Evolutionary conservation across 1,140 invertebrate species (phyloP), one percentile per base, ranked within the genome.

Genomic region (Drosophila varians): DNA sequence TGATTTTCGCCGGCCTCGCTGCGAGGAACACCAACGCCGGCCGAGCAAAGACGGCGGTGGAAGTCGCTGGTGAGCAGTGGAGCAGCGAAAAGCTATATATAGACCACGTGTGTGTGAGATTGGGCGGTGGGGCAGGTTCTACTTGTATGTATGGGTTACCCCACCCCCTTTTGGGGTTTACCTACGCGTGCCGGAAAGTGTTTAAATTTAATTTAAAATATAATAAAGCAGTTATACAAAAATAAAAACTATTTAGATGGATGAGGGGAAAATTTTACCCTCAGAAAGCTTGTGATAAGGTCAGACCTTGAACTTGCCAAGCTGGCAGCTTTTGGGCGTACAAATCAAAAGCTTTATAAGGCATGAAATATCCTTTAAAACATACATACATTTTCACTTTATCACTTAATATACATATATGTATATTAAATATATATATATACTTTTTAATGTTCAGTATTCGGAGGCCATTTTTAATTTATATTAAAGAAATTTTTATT

Each of bases 31-130:
- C 79, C 79, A 84, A 7, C 54, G 68, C 49, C 54, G 28, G 12
- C 23, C 49, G 19, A 60, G 43, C 62, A 45, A 21, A 61, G 25
- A 40, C 62, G 40, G 21, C 31, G 12, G 18, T 51, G 48, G 61
- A 69, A 64, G 49, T 55, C 48, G 46, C 36, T 55, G 40, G 53
- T 74, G 18, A 74, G 54, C 43, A 8, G 45, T 47, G 31, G n/a
- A 74, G 61, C 48, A 7, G 45, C 52, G 19, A 21, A 51, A 57
- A 66, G 38, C 36, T 84, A 84, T 84, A 61, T 77, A 57, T 83
- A 84, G 74, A 43, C 36, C 40, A 36, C 25, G 49, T 45, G 42
- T 64, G 57, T 48, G 21, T 49, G 55, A 48, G 45, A 25, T 1
- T 1, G 12, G 34, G 42, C 4, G 8, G 4, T 12, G 19, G 25